Percentiles rank a stretch among this genome's conserved stretches.
phyloP scores from a whole-genome alignment of 2,797 vertebrate genomes.

The Rhinoraja longicauda region DNA sequence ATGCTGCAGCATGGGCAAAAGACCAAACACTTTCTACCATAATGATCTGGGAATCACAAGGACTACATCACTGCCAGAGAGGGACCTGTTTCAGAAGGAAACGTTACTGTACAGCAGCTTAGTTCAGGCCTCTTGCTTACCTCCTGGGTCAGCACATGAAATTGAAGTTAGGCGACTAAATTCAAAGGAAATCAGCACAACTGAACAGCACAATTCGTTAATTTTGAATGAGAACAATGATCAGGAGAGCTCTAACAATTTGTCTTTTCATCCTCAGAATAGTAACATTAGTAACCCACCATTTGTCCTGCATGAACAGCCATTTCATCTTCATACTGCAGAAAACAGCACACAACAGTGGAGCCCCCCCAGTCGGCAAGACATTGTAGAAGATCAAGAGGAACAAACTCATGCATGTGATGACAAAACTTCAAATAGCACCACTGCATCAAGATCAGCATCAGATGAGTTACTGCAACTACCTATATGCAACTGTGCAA shows the following conservation, averaged over 20 bases:
- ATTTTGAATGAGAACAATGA: constrained; percentile 67
- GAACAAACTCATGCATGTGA: constrained; percentile 53
- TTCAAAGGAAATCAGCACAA: constrained; percentile 47
- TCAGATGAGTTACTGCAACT: constrained; percentile 60
- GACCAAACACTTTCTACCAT: constrained; percentile 74
- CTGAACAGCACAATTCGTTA: constrained; percentile 80
- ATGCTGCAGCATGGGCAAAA: constrained; percentile 65
- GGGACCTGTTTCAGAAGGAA: constrained; percentile 77
- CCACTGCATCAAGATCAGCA: constrained; percentile 51
- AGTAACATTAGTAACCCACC: constrained; percentile 49
- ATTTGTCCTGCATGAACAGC: constrained; percentile 58
- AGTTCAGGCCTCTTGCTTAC: constrained; percentile 58
- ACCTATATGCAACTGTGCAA: constrained; percentile 63
- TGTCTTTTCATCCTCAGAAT: constrained; percentile 67
- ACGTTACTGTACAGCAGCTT: constrained; percentile 80
- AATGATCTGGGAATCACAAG: constrained; percentile 73
- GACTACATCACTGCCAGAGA: constrained; percentile 74
- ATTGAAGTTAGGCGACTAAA: constrained; percentile 54
- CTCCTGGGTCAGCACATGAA: constrained; percentile 49
- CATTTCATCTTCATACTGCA: constrained; percentile 53
- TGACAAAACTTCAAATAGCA: constrained; percentile 47
- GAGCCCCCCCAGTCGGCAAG: constrained; percentile 53
- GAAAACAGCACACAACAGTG: constrained; percentile 56
- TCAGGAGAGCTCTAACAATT: constrained; percentile 66
- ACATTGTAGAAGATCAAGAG: constrained; percentile 58